phyloP scores from a whole-genome alignment of 2,113 vertebrate genomes.

The Coracopsis vasa region DNA sequence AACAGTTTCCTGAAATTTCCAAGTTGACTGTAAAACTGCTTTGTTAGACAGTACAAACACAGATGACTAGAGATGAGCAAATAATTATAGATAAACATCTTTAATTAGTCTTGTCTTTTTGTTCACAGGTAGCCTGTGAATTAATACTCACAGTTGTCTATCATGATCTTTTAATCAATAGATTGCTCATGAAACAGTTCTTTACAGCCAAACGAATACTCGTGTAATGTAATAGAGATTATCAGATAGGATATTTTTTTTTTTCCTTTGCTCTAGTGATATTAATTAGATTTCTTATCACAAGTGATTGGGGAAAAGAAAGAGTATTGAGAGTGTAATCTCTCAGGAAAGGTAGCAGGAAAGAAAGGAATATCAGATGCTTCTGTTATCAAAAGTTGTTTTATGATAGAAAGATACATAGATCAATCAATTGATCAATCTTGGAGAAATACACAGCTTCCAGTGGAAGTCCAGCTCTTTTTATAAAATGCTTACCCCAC shows the following conservation, averaged over 20 bases:
- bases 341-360: background rate
- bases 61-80: background rate
- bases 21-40: background rate
- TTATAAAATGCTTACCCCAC: background rate
- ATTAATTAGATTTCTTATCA: background rate
- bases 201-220: background rate
- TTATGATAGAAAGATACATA: background rate
- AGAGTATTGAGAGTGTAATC: background rate
- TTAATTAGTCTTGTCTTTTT: conserved; percentile 1
- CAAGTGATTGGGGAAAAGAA: background rate
- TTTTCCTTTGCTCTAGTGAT: background rate
- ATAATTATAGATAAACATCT: background rate
- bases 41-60: background rate
- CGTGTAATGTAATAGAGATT: background rate
- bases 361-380: background rate
- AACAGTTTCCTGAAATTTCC: background rate
- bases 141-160: background rate
- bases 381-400: background rate
- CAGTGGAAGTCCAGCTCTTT: background rate
- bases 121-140: background rate
- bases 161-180: background rate
- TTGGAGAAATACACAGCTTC: background rate
- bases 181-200: background rate
- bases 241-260: background rate
- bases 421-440: background rate